Evolutionary conservation across 2,888 invertebrate species (phyloP).

Genomic region (Magallana nippona): DNA sequence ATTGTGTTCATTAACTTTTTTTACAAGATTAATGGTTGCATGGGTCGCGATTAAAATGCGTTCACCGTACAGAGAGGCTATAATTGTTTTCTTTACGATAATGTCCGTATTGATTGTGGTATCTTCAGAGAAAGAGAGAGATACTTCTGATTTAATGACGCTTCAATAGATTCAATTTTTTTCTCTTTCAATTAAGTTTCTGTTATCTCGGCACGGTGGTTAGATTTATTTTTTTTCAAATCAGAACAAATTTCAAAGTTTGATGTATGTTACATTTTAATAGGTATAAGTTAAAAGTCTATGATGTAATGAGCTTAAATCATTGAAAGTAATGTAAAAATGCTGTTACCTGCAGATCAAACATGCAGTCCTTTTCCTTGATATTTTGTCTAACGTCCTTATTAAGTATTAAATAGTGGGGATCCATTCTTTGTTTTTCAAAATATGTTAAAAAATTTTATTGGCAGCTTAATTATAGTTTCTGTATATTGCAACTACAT

Average conservation of each 20-base stretch:
- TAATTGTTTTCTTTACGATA: conserved; percentile 25
- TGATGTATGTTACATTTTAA: background rate
- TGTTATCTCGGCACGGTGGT: background rate
- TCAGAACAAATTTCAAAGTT: background rate
- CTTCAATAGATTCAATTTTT: background rate
- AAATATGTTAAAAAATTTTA: too few relatives aligned
- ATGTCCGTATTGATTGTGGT: background rate
- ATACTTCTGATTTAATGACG: background rate
- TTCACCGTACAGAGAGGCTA: conserved; percentile 8
- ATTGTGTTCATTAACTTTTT: conserved; percentile 31
- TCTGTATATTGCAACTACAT: too few relatives aligned
- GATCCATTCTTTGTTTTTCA: too few relatives aligned
- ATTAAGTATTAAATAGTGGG: too few relatives aligned
- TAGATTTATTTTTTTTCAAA: background rate
- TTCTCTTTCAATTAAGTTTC: background rate
- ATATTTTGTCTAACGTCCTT: too few relatives aligned
- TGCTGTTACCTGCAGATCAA: too few relatives aligned
- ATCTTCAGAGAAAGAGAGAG: background rate
- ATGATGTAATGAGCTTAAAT: background rate
- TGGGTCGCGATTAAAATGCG: conserved; percentile 17
- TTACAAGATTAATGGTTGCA: conserved; percentile 33
- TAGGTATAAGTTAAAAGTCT: background rate
- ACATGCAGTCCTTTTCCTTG: too few relatives aligned
- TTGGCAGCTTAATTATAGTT: too few relatives aligned
- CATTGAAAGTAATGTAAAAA: too few relatives aligned